phyloP scores from a whole-genome alignment of 2,113 vertebrate species.

The Rhinoptilus africanus region DNA sequence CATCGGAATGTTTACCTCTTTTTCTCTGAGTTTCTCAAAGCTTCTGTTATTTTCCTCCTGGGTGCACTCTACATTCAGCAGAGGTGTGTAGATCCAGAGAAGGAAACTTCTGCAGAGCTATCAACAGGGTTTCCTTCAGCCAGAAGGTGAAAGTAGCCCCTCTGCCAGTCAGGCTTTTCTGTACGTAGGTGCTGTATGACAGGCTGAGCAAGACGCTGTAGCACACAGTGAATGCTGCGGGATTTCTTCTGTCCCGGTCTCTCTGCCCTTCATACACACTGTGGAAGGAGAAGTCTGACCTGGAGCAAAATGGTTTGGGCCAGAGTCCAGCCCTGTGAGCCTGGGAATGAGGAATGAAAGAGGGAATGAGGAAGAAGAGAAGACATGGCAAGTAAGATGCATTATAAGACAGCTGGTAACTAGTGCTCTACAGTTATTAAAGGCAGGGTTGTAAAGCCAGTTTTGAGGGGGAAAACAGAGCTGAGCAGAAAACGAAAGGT shows the following conservation, averaged over 20 bases:
- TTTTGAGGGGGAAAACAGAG: background rate
- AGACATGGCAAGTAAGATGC: background rate
- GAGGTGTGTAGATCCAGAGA: background rate
- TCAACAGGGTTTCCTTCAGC: background rate
- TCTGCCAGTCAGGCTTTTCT: background rate
- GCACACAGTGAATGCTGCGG: background rate
- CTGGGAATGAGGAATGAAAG: background rate
- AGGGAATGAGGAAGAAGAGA: background rate
- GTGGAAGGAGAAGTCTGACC: background rate
- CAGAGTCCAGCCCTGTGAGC: background rate
- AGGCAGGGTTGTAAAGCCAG: background rate
- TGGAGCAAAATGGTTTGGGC: background rate
- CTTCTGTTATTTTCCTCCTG: background rate
- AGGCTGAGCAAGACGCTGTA: background rate
- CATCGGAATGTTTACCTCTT: background rate
- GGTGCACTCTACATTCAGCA: background rate
- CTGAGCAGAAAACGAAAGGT: background rate
- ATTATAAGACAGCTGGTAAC: background rate
- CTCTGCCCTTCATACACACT: background rate
- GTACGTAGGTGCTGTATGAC: background rate
- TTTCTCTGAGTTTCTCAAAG: background rate
- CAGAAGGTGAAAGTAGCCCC: background rate
- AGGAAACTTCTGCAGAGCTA: background rate
- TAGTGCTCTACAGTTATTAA: background rate
- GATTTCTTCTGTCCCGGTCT: fast-evolving